Evolutionary conservation across 2,888 invertebrate genomes (phyloP), one percentile per base, ranked within the genome.

Genomic region (Sphaerophoria taeniata): DNA sequence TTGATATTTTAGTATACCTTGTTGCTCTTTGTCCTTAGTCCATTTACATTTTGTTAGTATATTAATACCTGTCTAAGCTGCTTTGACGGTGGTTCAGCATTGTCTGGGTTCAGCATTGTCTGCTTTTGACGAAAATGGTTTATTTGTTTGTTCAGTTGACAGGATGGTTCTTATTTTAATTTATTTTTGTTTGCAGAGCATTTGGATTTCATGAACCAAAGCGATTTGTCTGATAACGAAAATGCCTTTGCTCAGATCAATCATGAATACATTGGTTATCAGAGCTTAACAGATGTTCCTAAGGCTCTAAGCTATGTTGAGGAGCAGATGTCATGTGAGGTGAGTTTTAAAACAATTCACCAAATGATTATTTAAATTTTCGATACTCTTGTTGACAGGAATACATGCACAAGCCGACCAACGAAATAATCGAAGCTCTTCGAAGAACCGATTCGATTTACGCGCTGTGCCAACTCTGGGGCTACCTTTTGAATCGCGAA

Each of bases 231-330:
- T 0, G 94, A 96, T 61, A 94, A 95, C 89, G 96, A 98, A 90
- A 94, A 94, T 6, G 96, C 97, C 85, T 98, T 99, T 92, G 95
- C 95, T 83, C 98, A 99, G 92, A 92, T 98, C 80, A 95, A 97
- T 90, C 97, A 97, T 91, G 97, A 97, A 90, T 97, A 97, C 90
- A 96, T 97, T 90, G 98, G 98, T 58, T 98, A 98, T 93, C 98
- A 98, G 93, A 98, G 98, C 90, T 94, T 99, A 72, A 98, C 98
- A 0, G 98, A 98, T 93, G 97, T 99, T 11, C 98, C 98, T 0
- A 95, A 96, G 88, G 95, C 96, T 2, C 93, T 96, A 56, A 94
- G 95, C 3, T 96, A 96, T 90, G 93, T 93, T 55, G 97, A 97
- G 90, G 94, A 95, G 76, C 91, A 93, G 58, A 83, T 93, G 33